Conservation (phyloP, 2,113 vertebrate species). For the Thamnophis sirtalis region DNA sequence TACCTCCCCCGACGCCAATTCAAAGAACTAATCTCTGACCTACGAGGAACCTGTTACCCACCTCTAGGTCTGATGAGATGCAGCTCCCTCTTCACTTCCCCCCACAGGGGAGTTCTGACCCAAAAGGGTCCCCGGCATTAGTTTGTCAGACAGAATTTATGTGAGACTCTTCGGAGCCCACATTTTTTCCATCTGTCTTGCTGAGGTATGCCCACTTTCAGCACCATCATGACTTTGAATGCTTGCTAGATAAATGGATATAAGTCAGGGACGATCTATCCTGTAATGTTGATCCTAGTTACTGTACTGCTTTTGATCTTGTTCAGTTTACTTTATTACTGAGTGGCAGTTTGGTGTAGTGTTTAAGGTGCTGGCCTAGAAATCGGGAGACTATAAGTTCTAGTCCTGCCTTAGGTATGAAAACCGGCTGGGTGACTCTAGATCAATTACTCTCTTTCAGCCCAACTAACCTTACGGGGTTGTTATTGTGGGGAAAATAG, state of each 20-base stretch:
- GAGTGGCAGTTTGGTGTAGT: not conserved
- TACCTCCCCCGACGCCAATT: too few species aligned
- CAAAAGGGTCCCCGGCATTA: too few species aligned
- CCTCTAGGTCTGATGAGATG: too few species aligned
- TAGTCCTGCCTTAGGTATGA: not conserved
- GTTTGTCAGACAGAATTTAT: too few species aligned
- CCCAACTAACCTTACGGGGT: not conserved
- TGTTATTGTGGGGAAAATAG: not conserved
- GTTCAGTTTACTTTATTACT: not conserved
- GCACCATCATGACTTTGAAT: not conserved
- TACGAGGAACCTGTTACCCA: too few species aligned
- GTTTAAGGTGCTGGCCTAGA: not conserved
- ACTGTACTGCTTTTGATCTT: not conserved
- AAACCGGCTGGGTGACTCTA: not conserved
- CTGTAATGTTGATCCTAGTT: not conserved
- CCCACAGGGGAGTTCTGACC: too few species aligned
- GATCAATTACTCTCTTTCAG: not conserved
- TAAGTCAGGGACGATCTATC: not conserved
- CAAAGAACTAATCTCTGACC: too few species aligned
- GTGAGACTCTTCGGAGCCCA: too few species aligned
- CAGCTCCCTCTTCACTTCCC: too few species aligned
- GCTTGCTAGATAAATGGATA: not conserved
- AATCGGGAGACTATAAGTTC: not conserved
- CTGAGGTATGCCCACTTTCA: not conserved
- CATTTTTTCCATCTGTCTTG: too few species aligned